These are phyloP conservation scores for Philhelius pedissequus DNA, from an alignment of 2,888 invertebrate genomes.

Conservation along the genomic window DNA sequence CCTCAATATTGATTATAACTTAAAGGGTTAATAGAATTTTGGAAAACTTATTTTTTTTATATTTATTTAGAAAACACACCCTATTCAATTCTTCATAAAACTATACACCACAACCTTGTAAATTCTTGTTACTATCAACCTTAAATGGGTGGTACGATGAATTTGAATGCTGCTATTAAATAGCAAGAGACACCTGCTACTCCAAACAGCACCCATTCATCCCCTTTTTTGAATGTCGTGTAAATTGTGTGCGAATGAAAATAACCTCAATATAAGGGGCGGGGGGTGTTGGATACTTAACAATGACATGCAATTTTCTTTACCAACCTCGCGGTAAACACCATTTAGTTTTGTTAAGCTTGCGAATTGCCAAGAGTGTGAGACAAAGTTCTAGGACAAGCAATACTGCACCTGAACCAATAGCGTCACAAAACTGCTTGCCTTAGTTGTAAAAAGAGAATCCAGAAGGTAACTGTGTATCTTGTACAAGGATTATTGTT, in stretches of 20 bases:
- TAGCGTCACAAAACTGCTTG: background rate
- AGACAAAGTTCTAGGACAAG: background rate
- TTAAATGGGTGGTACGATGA: slow-evolving; percentile 13
- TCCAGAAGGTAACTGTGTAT: background rate
- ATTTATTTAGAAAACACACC: background rate
- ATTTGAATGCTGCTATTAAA: slow-evolving; percentile 27
- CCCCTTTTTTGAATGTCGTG: background rate
- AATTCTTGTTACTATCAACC: slow-evolving; percentile 22
- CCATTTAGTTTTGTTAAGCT: slow-evolving; percentile 35
- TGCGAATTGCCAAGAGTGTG: slow-evolving; percentile 4
- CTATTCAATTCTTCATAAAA: background rate
- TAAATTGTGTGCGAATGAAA: slow-evolving; percentile 22
- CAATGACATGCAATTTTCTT: slow-evolving; percentile 59
- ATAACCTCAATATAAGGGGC: background rate
- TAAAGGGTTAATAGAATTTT: background rate
- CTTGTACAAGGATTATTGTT: background rate
- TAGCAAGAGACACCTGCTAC: slow-evolving; percentile 32
- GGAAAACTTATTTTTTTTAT: background rate
- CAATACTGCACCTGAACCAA: background rate
- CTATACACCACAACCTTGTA: slow-evolving; percentile 2
- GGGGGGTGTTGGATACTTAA: background rate
- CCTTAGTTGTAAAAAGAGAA: background rate
- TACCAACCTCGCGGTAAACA: slow-evolving; percentile 49
- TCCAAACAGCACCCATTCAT: background rate
- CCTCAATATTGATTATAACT: too few species aligned